Conservation (phyloP, 2,113 vertebrate genomes). For the Callaeas wilsoni region DNA sequence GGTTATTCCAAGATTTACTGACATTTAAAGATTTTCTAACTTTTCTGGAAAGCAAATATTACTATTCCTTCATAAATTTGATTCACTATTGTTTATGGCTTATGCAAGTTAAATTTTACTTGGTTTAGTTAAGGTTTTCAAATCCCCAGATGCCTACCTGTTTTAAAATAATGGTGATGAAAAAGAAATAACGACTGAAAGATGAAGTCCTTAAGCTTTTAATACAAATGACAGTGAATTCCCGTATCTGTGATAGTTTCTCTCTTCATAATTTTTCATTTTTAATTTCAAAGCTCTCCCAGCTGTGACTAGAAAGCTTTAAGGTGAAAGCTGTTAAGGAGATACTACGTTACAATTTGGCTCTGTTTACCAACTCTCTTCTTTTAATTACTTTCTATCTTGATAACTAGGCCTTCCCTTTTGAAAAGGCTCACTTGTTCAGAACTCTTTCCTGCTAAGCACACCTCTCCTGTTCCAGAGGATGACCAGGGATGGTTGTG, state of each 20-base stretch:
- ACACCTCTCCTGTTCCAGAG: background rate
- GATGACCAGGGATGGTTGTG: background rate
- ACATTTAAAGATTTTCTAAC: background rate
- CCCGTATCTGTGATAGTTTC: background rate
- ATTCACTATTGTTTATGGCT: background rate
- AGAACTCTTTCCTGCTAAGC: background rate
- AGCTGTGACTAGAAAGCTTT: background rate
- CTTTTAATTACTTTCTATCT: background rate
- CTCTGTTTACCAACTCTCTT: background rate
- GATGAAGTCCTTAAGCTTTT: background rate
- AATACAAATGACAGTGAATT: background rate
- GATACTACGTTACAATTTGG: background rate
- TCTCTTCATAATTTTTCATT: background rate
- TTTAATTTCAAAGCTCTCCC: background rate
- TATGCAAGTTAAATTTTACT: background rate
- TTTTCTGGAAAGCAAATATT: background rate
- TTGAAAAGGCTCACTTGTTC: background rate
- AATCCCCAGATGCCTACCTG: background rate
- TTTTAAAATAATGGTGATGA: background rate
- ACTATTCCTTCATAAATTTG: background rate
- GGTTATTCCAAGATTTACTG: background rate
- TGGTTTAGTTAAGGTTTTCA: background rate
- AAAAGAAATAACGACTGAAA: background rate
- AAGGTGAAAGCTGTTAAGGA: background rate
- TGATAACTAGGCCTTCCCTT: background rate